Conservation (phyloP, 1,140 invertebrate genomes). For the Lordiphosa collinella region DNA sequence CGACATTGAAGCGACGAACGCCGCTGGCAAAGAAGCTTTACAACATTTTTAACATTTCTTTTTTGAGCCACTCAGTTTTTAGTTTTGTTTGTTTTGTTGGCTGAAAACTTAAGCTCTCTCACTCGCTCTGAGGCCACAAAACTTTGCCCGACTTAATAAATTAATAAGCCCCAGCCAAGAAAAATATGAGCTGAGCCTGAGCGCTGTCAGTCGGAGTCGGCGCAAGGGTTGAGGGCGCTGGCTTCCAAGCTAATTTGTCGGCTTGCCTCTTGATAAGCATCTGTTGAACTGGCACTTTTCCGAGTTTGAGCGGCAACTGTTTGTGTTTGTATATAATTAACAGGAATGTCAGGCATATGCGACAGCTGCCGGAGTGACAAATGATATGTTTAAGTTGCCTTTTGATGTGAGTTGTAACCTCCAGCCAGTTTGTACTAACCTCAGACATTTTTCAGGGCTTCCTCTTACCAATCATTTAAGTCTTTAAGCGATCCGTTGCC, state of each 20-base stretch:
- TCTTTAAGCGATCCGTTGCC: constrained; percentile 22
- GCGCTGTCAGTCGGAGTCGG: background rate
- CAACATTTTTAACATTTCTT: constrained; percentile 12
- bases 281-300: constrained; percentile 29
- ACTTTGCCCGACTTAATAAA: constrained; percentile 46
- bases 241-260: constrained; percentile 41
- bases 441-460: constrained; percentile 10
- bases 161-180: constrained; percentile 48
- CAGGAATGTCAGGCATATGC: constrained; percentile 24
- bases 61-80: constrained; percentile 33
- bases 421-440: background rate
- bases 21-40: constrained; percentile 48
- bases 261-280: constrained; percentile 41
- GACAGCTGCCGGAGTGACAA: constrained; percentile 24
- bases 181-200: constrained; percentile 38
- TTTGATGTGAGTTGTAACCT: background rate
- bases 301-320: background rate
- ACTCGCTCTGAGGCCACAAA: constrained; percentile 5
- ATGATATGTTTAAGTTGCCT: constrained; percentile 24
- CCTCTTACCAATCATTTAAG: constrained; percentile 42
- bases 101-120: constrained; percentile 50
- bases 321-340: constrained; percentile 53
- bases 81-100: constrained; percentile 64
- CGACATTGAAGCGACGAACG: constrained; percentile 56
- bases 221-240: constrained; percentile 26